Evolutionary conservation across 1,140 invertebrate genomes (phyloP).

Genomic region (Belonocnema kinseyi): DNA sequence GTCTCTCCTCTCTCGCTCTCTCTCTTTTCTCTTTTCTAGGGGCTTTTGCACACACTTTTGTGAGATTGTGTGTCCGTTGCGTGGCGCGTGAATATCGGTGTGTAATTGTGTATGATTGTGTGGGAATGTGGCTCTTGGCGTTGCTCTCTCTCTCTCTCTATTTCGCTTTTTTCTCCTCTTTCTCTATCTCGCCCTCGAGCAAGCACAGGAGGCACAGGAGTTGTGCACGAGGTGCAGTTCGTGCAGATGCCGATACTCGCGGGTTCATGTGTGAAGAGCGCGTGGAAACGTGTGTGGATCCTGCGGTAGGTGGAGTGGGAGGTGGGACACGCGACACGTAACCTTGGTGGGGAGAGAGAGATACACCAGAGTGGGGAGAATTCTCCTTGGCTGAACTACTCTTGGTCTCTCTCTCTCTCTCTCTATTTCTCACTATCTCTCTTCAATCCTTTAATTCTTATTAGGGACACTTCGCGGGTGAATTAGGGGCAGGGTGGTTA

Average conservation of each 20-base stretch:
- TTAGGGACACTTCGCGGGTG: too few relatives aligned
- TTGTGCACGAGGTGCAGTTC: conserved; percentile 49
- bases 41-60: conserved; percentile 46
- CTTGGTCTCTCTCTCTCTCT: background rate
- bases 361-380: background rate
- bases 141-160: conserved; percentile 17
- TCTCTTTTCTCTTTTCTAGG: conserved; percentile 25
- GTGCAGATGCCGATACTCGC: conserved; percentile 51
- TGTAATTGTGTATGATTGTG: conserved; percentile 22
- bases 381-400: conserved; percentile 12
- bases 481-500: too few relatives aligned
- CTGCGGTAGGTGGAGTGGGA: conserved; percentile 66
- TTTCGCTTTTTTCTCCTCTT: background rate
- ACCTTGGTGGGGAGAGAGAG: conserved; percentile 52
- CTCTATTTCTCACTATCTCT: background rate
- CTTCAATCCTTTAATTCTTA: too few relatives aligned
- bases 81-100: conserved; percentile 42
- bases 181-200: conserved; percentile 30
- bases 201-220: conserved; percentile 30
- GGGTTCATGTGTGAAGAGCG: background rate
- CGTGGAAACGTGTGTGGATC: conserved; percentile 35
- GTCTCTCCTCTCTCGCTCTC: conserved; percentile 59
- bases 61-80: conserved; percentile 6
- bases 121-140: background rate
- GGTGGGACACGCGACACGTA: conserved; percentile 72